Conservation (phyloP, 1,140 invertebrate genomes). For the Maniola jurtina region DNA sequence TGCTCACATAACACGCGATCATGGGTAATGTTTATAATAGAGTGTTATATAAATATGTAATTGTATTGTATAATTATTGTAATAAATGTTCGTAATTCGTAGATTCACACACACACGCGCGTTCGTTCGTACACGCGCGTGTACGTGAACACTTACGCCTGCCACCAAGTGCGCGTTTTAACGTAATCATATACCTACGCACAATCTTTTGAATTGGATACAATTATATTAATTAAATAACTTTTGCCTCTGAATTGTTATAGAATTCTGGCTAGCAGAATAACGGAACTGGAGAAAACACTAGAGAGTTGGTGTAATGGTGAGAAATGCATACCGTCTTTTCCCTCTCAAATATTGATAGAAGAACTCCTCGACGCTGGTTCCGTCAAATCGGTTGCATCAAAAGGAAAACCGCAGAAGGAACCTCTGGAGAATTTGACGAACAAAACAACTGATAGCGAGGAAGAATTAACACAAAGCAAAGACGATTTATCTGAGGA, state of each 20-base stretch:
- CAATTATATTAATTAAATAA: too few relatives aligned
- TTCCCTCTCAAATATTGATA: constrained; percentile 74
- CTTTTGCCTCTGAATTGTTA: not conserved
- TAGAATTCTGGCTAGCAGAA: constrained; percentile 73
- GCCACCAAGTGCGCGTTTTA: too few relatives aligned
- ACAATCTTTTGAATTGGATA: too few relatives aligned
- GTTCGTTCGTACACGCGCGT: too few relatives aligned
- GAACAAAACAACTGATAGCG: constrained; percentile 47
- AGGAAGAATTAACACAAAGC: constrained; percentile 41
- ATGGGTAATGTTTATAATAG: too few relatives aligned
- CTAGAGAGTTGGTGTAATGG: constrained; percentile 72
- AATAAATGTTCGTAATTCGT: too few relatives aligned
- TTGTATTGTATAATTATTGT: too few relatives aligned
- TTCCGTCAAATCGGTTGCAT: constrained; percentile 63
- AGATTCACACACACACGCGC: too few relatives aligned
- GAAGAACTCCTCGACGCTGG: constrained; percentile 63
- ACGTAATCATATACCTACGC: too few relatives aligned
- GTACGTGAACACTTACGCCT: too few relatives aligned
- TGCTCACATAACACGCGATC: too few relatives aligned
- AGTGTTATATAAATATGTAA: too few relatives aligned
- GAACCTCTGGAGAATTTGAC: constrained; percentile 32
- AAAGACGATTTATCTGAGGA: constrained; percentile 27
- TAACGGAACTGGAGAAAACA: constrained; percentile 72
- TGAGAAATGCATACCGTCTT: constrained; percentile 70
- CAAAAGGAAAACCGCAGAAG: constrained; percentile 47